Conservation (phyloP, 2,113 vertebrate species). For the Aythya baeri region DNA sequence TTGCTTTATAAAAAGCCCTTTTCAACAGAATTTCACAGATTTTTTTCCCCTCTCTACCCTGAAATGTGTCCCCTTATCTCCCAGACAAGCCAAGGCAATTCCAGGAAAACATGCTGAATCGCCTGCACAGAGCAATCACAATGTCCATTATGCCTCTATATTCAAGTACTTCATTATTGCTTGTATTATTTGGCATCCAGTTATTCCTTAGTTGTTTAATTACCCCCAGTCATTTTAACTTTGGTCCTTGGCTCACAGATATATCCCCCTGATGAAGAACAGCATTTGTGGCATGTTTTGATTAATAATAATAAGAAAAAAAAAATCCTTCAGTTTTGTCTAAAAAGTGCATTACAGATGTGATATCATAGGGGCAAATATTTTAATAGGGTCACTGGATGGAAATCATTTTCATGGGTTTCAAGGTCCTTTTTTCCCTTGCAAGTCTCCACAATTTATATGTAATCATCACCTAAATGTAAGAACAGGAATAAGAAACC, state of each 20-base stretch:
- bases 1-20: background rate
- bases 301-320: background rate
- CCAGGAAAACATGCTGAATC: background rate
- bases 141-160: background rate
- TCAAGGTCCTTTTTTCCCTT: background rate
- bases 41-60: background rate
- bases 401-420: background rate
- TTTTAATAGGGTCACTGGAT: background rate
- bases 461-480: background rate
- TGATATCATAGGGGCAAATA: rapidly evolving
- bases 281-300: background rate
- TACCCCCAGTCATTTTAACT: background rate
- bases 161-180: background rate
- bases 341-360: background rate
- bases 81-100: background rate
- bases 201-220: background rate
- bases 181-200: background rate
- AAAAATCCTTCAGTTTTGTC: background rate
- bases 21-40: background rate
- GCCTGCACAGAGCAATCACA: background rate
- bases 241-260: background rate
- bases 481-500: background rate
- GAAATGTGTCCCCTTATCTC: background rate
- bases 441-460: background rate
- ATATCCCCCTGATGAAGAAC: background rate